Base-by-base conservation (phyloP, 2,888 invertebrate genomes). In the Ornithoptera alexandrae region DNA sequence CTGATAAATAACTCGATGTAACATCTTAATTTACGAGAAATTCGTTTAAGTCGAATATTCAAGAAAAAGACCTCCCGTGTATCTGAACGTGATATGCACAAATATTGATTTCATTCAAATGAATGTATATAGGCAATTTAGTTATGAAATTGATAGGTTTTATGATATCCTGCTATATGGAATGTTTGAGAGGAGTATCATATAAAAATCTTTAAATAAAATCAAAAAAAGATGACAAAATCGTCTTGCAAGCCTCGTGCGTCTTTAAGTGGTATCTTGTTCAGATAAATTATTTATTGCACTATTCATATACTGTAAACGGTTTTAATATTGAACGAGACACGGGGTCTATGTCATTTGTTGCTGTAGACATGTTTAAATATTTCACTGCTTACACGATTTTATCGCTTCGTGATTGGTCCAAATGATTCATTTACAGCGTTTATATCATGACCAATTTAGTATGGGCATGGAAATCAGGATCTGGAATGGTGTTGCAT, bases 401-500 rank as follows among this genome's bases (percentile, higher is more conserved):
- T 62, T 67, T 77, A 80, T 76, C 75, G 76, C 73, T 71, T 68
- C 69, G 74, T 80, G 80, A 84, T 83, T 81, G 78, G 76, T 78
- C 74, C 67, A 81, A 85, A 82, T 78, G 77, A 78, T 83, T 82
- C 76, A 83, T 85, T 84, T 84, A 83, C 72, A 80, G 73, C 77
- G 83, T 85, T 84, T 82, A 85, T 84, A 81, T 80, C 75, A 79
- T 78, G 74, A 74, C 74, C 81, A 80, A 80, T 84, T 79, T 78
- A 83, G 81, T 87, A 86, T 88, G 85, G 78, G 75, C 78, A 78
- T 82, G 79, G 86, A 88, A 86, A 89, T 87, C 84, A 79, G 85
- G 84, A 85, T 86, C 81, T 81, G 85, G 86, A 85, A 83, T 85
- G 86, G 87, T 89, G 81, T 89, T 89, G 88, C 89, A 86, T 91